phyloP scores from a whole-genome alignment of 2,888 invertebrate genomes.

The Agonum fuliginosum region DNA sequence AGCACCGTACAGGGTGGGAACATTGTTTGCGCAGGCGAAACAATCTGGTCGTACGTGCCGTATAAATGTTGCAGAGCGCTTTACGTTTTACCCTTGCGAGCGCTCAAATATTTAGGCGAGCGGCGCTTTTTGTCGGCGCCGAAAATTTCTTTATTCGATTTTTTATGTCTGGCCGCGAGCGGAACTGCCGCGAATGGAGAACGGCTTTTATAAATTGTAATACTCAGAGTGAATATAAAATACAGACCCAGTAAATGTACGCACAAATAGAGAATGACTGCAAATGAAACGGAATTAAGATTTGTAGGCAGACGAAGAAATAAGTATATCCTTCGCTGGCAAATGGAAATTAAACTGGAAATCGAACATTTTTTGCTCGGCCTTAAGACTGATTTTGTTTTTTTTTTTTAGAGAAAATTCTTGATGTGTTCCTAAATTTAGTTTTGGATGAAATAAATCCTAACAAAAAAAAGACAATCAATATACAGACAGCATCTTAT shows the following conservation, averaged over 20 bases:
- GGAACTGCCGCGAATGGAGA: conserved; percentile 18
- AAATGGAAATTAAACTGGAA: conserved; percentile 9
- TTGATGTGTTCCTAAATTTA: conserved; percentile 4
- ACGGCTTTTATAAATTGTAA: conserved; percentile 49
- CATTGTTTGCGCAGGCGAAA: conserved; percentile 37
- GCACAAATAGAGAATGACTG: conserved; percentile 45
- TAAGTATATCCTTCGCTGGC: not conserved
- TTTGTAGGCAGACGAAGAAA: conserved; percentile 22
- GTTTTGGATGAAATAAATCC: not conserved
- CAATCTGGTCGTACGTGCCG: conserved; percentile 6
- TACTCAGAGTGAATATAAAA: conserved; percentile 42
- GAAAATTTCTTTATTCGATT: conserved; percentile 55
- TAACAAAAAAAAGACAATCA: too few relatives aligned
- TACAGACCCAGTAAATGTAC: conserved; percentile 10
- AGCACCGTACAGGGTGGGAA: conserved; percentile 2
- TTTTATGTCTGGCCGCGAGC: conserved; percentile 43
- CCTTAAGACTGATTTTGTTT: conserved; percentile 8
- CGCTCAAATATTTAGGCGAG: conserved; percentile 43
- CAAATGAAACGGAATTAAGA: conserved; percentile 45
- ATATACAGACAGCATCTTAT: too few relatives aligned
- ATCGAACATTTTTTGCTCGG: conserved; percentile 37
- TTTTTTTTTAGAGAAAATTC: conserved; percentile 1
- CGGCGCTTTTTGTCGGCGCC: conserved; percentile 23
- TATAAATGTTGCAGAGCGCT: conserved; percentile 38
- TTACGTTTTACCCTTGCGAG: not conserved